A percentile compares a stretch with the other conserved stretches of the same genome.
These are phyloP conservation scores for Spea hammondii DNA, from an alignment of 2,797 vertebrate species.

Conservation along the genomic window DNA sequence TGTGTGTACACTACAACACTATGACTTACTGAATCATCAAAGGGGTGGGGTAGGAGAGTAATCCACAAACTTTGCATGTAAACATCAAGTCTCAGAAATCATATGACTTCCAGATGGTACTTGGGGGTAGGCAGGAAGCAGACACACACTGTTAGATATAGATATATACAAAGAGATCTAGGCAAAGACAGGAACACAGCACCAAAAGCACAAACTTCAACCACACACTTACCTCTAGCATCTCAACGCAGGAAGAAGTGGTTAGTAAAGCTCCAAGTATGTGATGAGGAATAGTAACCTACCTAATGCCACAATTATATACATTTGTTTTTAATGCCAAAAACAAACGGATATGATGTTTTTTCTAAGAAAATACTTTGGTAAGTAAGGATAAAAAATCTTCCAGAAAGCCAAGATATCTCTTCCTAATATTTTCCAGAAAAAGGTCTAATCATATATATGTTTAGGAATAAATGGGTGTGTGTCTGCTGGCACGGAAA, in stretches of 20 bases:
- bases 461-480: too few species aligned
- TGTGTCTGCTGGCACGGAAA: too few species aligned
- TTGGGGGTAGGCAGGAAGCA: constrained; percentile 34
- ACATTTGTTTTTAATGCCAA: background rate
- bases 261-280: background rate
- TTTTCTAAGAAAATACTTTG: background rate
- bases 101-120: constrained; percentile 42
- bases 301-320: background rate
- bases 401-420: too few species aligned
- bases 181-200: constrained; percentile 10
- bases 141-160: constrained; percentile 21
- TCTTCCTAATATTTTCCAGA: too few species aligned
- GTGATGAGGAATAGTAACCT: background rate
- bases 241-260: constrained; percentile 9
- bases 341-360: background rate
- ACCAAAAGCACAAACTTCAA: constrained; percentile 1
- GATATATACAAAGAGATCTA: constrained; percentile 31
- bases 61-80: constrained; percentile 16
- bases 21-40: background rate
- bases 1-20: background rate
- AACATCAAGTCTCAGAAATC: constrained; percentile 37
- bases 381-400: too few species aligned
- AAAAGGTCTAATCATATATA: too few species aligned
- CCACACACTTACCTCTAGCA: constrained; percentile 21
- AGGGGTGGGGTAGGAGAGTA: constrained; percentile 8